A percentile compares a stretch with the other conserved stretches of the same genome.
phyloP scores from a whole-genome alignment of 2,113 vertebrate species.

The Macheiramphus alcinus region DNA sequence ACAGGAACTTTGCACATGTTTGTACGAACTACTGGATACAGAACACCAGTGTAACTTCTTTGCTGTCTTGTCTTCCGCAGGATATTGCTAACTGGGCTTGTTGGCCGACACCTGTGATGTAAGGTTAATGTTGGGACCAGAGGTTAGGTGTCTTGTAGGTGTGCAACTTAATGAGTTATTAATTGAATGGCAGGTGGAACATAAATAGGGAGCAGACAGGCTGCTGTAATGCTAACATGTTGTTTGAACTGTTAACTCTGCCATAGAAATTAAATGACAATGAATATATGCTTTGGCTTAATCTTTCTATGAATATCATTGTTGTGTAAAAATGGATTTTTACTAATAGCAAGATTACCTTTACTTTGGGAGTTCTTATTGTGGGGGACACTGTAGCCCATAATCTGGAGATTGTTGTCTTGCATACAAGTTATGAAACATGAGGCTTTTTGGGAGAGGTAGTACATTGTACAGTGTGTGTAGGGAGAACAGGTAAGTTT shows the following conservation, averaged over 20 bases:
- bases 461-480: rapidly evolving
- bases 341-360: background rate
- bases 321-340: background rate
- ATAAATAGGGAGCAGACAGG: background rate
- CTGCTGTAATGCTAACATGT: background rate
- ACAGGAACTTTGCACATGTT: background rate
- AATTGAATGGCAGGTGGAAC: background rate
- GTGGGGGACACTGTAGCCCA: background rate
- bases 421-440: background rate
- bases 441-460: background rate
- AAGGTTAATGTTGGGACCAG: background rate
- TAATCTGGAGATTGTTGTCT: background rate
- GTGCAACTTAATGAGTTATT: background rate
- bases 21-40: background rate
- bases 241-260: background rate
- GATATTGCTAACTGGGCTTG: background rate
- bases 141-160: background rate
- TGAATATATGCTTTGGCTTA: background rate
- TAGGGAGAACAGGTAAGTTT: background rate
- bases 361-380: background rate
- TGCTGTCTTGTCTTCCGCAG: background rate
- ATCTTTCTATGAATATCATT: background rate
- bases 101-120: rapidly evolving
- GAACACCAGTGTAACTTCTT: background rate
- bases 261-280: background rate